phyloP scores from a whole-genome alignment of 2,113 vertebrate genomes.

The Thalassoma bifasciatum region DNA sequence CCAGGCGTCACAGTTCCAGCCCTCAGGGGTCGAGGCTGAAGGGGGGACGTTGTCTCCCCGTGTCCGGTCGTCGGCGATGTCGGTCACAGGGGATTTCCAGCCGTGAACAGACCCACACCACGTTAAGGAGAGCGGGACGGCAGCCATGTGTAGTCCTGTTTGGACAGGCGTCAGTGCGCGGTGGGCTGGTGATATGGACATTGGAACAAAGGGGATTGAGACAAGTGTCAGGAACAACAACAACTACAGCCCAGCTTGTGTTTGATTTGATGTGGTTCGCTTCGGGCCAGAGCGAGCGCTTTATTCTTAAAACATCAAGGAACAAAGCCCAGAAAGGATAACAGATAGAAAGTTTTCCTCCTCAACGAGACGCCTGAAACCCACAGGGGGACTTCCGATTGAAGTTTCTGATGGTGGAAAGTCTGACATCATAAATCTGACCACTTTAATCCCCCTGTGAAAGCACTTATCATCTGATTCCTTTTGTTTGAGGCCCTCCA shows the following conservation, averaged over 20 bases:
- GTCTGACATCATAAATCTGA: background rate
- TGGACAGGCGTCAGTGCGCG: constrained; percentile 59
- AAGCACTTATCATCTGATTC: no score
- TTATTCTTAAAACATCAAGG: constrained; percentile 38
- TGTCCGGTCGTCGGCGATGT: constrained; percentile 59
- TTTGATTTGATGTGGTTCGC: constrained; percentile 64
- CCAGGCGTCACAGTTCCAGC: constrained; percentile 63
- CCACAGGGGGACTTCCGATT: background rate
- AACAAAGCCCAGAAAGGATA: constrained; percentile 29
- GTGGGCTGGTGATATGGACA: constrained; percentile 69
- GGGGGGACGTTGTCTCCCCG: constrained; percentile 53
- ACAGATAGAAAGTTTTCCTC: constrained; percentile 41
- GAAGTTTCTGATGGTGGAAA: background rate
- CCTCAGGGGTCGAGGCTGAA: constrained; percentile 47
- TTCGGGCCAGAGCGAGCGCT: constrained; percentile 32
- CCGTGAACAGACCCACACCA: constrained; percentile 51
- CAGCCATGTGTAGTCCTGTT: constrained; percentile 68
- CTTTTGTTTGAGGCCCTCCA: no score
- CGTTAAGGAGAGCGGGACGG: constrained; percentile 52
- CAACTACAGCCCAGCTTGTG: constrained; percentile 49
- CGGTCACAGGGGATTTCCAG: constrained; percentile 68
- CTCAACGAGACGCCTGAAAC: background rate
- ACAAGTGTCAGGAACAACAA: constrained; percentile 62
- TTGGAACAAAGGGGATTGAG: constrained; percentile 76
- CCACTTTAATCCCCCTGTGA: background rate